phyloP scores from a whole-genome alignment of 23 tunicate species.

The Styela clava region DNA sequence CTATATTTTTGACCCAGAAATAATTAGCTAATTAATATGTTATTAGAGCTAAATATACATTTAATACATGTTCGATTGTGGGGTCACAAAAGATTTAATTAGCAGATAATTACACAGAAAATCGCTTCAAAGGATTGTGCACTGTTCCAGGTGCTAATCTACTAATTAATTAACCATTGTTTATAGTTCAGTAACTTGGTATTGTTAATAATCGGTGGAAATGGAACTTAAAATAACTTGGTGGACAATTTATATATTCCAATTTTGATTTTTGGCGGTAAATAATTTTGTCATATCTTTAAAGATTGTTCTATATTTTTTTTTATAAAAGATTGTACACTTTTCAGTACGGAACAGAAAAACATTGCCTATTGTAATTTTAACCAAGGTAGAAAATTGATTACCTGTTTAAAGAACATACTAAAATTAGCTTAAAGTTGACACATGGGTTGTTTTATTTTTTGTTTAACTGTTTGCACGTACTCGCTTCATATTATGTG shows the following conservation, averaged over 20 bases:
- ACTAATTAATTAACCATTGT: background rate
- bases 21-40: background rate
- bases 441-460: too few relatives aligned
- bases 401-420: too few relatives aligned
- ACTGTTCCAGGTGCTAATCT: background rate
- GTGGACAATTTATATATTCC: background rate
- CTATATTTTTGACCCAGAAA: background rate
- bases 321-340: too few relatives aligned
- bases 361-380: too few relatives aligned
- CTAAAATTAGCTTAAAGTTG: too few relatives aligned
- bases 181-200: background rate
- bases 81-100: background rate
- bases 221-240: too few relatives aligned
- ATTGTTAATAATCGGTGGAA: background rate
- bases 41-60: background rate
- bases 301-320: too few relatives aligned
- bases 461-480: too few relatives aligned
- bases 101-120: background rate
- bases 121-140: background rate
- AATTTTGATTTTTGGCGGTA: background rate
- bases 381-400: too few relatives aligned
- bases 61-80: background rate
- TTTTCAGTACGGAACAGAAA: too few relatives aligned
- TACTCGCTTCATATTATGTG: too few relatives aligned
- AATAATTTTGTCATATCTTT: too few relatives aligned